phyloP scores from a whole-genome alignment of 1,140 invertebrate species.

The Cyclargus thomasi region DNA sequence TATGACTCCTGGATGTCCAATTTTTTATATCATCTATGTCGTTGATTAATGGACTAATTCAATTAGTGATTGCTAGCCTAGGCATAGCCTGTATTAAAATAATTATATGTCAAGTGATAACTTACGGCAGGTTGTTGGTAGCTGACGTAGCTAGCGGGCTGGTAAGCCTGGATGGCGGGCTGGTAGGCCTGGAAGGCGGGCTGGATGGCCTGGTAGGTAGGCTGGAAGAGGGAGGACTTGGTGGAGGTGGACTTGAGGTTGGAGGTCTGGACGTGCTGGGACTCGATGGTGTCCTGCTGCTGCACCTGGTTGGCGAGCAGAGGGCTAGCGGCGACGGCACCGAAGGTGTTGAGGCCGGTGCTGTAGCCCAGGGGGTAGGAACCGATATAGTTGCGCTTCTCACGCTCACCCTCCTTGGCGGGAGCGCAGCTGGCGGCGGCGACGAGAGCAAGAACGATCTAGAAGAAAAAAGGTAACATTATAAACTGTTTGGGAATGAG shows the following conservation, averaged over 20 bases:
- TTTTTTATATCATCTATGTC: too few species aligned
- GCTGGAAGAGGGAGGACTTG: conserved; percentile 18
- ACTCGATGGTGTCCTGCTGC: conserved; percentile 14
- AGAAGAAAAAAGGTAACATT: neutral
- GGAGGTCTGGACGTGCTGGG: conserved; percentile 21
- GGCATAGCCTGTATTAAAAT: neutral
- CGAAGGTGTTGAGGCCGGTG: neutral
- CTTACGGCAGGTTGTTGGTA: conserved; percentile 7
- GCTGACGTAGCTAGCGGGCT: neutral
- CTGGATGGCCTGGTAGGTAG: conserved; percentile 3
- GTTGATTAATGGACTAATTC: too few species aligned
- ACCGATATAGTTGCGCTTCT: conserved; percentile 26
- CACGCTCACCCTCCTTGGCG: conserved; percentile 18
- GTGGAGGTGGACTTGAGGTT: conserved; percentile 28
- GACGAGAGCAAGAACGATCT: conserved; percentile 26
- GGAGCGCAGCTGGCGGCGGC: conserved; percentile 20
- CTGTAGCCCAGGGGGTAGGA: neutral
- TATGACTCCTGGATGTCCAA: too few species aligned
- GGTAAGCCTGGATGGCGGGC: too few species aligned
- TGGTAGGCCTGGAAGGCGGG: neutral
- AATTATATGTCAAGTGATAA: neutral
- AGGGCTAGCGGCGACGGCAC: neutral
- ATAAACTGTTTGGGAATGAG: neutral
- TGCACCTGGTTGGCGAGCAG: conserved; percentile 6
- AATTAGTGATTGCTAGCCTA: neutral